Base-by-base conservation (phyloP, 2,888 invertebrate genomes). In the Drosophila vallismaia region DNA sequence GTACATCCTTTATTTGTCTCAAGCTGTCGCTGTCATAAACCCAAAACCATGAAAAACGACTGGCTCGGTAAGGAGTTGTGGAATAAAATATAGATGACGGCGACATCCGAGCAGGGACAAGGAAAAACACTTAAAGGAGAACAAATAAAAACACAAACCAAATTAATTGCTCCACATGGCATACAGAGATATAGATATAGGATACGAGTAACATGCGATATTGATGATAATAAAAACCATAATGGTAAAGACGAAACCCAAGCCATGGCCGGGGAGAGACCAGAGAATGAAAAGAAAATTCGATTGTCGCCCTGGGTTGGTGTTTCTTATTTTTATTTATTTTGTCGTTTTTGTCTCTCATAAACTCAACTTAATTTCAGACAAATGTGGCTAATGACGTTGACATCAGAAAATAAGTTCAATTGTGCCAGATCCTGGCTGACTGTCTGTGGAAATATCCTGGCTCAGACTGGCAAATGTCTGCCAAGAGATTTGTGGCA, bases 141-240 rank as follows among this genome's bases (percentile, higher is more conserved):
- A 78, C 73, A 83, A 88, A 88, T 83, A 83, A 83, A 77, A 79
- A 68, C 63, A 55, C 49, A 53, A 42, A 76, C 46, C 69, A 63
- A 74, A 88, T 83, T 83, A 83, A 88, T 88, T 83, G 82, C 73
- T 71, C 64, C 73, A 72, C 82, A 77, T 77, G 84, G 73, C 62
- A 73, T 62, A 62, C 64, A 58, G 70, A 69, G 73, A 71, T 55
- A 64, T 52, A 57, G 59, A 66, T 75, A 71, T 57, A 48, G 50
- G 36, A 79, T 46, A 62, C 60, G 48, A 62, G 48, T 63, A 81
- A 71, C 73, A 88, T 83, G 80, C 71, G 77, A 80, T 83, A 86
- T 86, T 88, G 82, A 86, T 86, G 88, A 83, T 77, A 88, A 79
- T 88, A 88, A 88, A 83, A 74, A 79, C 72, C 88, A 86, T 84